These are phyloP conservation scores for Ruditapes philippinarum DNA, from an alignment of 1,140 invertebrate genomes.

Conservation along the genomic window DNA sequence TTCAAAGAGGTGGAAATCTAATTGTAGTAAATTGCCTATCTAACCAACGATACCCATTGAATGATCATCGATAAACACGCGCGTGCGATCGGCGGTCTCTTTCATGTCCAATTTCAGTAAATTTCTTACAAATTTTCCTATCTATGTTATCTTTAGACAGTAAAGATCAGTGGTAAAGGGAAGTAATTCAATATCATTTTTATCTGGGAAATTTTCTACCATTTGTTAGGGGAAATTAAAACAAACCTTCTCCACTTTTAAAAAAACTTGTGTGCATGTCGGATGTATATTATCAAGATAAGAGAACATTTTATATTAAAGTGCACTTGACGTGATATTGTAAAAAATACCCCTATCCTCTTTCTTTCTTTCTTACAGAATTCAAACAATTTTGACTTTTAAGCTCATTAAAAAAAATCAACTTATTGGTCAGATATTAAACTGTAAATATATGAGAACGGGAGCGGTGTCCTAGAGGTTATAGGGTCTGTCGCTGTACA, in stretches of 20 bases:
- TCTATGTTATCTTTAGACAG: background rate
- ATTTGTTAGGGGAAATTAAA: background rate
- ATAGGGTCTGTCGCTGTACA: too few relatives aligned
- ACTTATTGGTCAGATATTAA: too few relatives aligned
- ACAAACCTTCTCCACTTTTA: background rate
- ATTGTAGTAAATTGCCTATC: conserved; percentile 50
- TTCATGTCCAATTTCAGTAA: conserved; percentile 20
- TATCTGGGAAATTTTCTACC: background rate
- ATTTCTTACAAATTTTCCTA: background rate
- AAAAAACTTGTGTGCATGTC: background rate
- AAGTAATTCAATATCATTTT: background rate
- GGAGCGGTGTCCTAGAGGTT: too few relatives aligned
- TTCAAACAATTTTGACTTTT: too few relatives aligned
- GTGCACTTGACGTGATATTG: too few relatives aligned
- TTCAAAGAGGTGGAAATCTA: conserved; percentile 58
- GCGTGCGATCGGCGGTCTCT: conserved; percentile 43
- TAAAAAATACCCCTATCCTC: too few relatives aligned
- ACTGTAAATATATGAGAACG: too few relatives aligned
- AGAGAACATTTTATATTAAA: too few relatives aligned
- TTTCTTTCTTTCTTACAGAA: too few relatives aligned
- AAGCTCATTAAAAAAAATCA: too few relatives aligned
- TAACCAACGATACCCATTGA: conserved; percentile 7
- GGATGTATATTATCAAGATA: background rate
- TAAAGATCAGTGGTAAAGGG: background rate
- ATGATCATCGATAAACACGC: conserved; percentile 52